Evolutionary conservation across 2,888 invertebrate genomes (phyloP), one percentile per base, ranked within the genome.

Genomic region (Drosophila emarginata): DNA sequence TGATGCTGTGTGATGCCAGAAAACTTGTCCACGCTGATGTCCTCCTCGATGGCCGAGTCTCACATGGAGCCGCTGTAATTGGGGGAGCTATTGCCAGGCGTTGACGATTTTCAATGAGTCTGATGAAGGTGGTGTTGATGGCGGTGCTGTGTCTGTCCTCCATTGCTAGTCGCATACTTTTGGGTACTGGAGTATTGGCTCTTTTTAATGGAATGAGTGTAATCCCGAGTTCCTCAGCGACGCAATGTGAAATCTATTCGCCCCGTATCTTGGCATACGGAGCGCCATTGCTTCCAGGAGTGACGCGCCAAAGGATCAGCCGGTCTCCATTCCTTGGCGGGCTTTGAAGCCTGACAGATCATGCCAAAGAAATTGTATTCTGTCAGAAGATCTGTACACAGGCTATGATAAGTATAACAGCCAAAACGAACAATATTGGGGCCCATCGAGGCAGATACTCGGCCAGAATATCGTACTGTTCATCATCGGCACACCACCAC

Each of bases 311-410:
- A 69, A 0, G 92, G 92, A 83, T 92, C 92, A 1, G 92, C 92
- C 11, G 92, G 92, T 2, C 92, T 92, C 92, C 92, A 92, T 79
- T 92, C 92, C 72, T 92, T 92, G 2, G 92, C 91, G n/a, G 92
- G 88, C 57, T 91, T 91, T 0, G 91, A 91, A 2, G 92, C 91
- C 71, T 92, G 92, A 61, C 91, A 91, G 14, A 92, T 92, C 92
- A 92, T 92, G 64, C 92, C 91, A 57, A 91, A 91, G 81, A 91
- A 92, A 72, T 92, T 92, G 62, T 92, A 92, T 65, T 92, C 77
- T 92, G 92, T 1, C 91, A 90, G 64, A 91, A 91, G 65, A 92
- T 91, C 73, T 91, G 91, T 50, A 92, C 78, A 52, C 91, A 90
- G 37, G 92, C 91, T 57, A 91, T 89, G 4, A 91, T 65, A 15